Base-by-base conservation (phyloP, 2,113 vertebrate species). In the Urocitellus parryii region DNA sequence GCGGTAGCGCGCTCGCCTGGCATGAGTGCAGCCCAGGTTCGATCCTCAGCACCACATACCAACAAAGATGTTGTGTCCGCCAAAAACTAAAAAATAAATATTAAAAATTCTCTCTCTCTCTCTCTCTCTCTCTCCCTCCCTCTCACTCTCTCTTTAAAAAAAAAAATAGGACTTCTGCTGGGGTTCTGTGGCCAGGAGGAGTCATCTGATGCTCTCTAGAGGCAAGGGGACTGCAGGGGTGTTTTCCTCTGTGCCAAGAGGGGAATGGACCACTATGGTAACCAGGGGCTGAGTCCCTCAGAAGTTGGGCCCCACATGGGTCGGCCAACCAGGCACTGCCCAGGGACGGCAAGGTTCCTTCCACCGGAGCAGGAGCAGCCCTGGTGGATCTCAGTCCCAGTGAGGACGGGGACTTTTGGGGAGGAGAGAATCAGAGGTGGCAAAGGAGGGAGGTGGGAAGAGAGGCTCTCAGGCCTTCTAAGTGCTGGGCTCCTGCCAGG, bases 291-390 rank as follows among this genome's bases (percentile, higher is more conserved):
- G 82, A 51, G 51, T 27, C 76, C 27, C 14, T 0, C 8, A 34
- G 70, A 48, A 13, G 63, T 16, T 18, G 12, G 56, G 22, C 5
- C 37, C 0, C 0, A 12, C 0, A 2, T 2, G 13, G 7, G 7
- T 0, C 10, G 27, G 1, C 16, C 22, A 4, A 34, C 58, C n/a
- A 32, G 24, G 8, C 37, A 14, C 51, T 12, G 29, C n/a, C 12
- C 17, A 29, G 8, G 3, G 14, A 76, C 13, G 25, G 51, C 0
- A 1, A 4, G 2, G 22, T 42, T 93, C 51, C 37, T 61, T n/a
- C 17, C 56, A 29, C 27, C 16, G n/a, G 82, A 56, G 48, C 10
- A 4, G 39, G 83, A 56, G 22, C 42, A 4, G 1, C 2, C 48
- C 63, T 34, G 42, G 8, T 0, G 56, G 61, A 18, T 14, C 11